These are phyloP conservation scores for Corydoras sp. DNA, from an alignment of 2,113 vertebrate species.

Conservation along the genomic window DNA sequence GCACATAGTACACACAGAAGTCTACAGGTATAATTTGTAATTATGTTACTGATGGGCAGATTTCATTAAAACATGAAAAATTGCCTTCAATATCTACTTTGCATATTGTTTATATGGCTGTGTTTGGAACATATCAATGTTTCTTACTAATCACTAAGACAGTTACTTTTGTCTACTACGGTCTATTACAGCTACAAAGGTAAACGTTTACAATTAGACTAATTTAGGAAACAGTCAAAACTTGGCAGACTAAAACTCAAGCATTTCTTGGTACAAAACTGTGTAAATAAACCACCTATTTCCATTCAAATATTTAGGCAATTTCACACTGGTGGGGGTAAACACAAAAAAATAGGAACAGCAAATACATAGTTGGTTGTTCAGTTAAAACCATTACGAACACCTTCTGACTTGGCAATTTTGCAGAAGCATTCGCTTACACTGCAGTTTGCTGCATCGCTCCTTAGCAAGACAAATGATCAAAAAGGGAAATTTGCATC, in stretches of 20 bases:
- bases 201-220: background rate
- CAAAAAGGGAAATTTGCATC: too few species aligned
- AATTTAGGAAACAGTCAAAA: too few species aligned
- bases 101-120: slow-evolving; percentile 15
- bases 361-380: too few species aligned
- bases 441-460: too few species aligned
- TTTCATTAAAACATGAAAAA: slow-evolving; percentile 49
- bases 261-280: background rate
- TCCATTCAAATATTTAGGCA: background rate
- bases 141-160: slow-evolving; percentile 18
- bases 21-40: too few species aligned
- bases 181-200: background rate
- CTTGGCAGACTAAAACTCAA: background rate
- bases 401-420: too few species aligned
- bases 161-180: background rate
- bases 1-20: too few species aligned
- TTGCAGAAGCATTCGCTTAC: too few species aligned
- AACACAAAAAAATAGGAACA: background rate
- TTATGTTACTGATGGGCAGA: slow-evolving; percentile 6
- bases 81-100: slow-evolving; percentile 30
- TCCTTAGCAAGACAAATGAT: too few species aligned
- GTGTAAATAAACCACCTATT: background rate
- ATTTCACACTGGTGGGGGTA: background rate
- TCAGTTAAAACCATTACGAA: too few species aligned
- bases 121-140: slow-evolving; percentile 23